Evolutionary conservation across 2,888 invertebrate genomes (phyloP), one percentile per base, ranked within the genome.

Genomic region (Parnassius apollo): DNA sequence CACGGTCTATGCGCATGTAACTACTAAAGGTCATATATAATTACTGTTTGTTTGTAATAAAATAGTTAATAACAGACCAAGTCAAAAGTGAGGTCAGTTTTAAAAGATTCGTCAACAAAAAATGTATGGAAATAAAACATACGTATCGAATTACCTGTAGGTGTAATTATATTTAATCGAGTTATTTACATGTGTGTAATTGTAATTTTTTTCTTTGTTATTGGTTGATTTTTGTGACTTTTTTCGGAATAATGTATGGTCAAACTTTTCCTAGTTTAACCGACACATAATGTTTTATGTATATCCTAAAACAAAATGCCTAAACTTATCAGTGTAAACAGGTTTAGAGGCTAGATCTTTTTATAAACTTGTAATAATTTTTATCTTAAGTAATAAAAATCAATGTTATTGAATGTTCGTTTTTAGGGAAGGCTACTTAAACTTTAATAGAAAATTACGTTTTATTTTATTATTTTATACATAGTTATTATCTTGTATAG

Each of bases 121-220:
- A 58, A 62, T 52, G 44, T 44, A 45, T 49, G 49, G n/a, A 57
- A 42, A 35, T 25, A 12, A 42, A 49, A 25, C 7, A 46, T 50
- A 62, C 58, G 54, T 58, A 62, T 58, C 42, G 55, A 42, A 63
- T 63, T 59, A 59, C 62, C 49, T 54, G 57, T 49, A 56, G 25
- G 42, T 44, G 50, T 62, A 55, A 63, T 63, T 63, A 63, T 55
- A 55, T 59, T 59, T 42, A 63, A 63, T 55, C 57, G 48, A 62
- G 59, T 44, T 49, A 13, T 50, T 42, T 57, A 61, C 50, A 58
- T 62, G 52, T 57, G 54, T 60, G 44, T 59, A 53, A 46, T 54
- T 55, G 60, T 25, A 42, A 18, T 59, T 50, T 62, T 61, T 54
- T 49, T 45, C 12, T 49, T 60, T 18, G 42, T 54, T 49, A 54